Evolutionary conservation across 2,113 vertebrate species (phyloP).

Genomic region (Origma solitaria): DNA sequence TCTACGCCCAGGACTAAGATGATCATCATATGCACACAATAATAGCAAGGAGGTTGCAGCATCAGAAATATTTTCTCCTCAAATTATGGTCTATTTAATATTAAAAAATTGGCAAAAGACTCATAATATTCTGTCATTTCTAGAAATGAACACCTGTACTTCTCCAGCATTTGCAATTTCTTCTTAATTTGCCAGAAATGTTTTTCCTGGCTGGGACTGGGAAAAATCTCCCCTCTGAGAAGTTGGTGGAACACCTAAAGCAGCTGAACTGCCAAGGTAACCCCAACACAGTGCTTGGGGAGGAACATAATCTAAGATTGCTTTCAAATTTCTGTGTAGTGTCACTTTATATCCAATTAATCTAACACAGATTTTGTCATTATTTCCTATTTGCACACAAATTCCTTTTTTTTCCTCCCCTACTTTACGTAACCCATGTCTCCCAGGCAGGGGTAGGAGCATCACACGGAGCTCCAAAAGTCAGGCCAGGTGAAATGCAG

Average conservation of each 20-base stretch:
- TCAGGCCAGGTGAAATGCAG: neutral
- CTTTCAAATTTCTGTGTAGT: neutral
- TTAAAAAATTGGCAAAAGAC: neutral
- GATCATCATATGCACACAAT: accelerated
- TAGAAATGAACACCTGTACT: neutral
- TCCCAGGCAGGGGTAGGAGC: neutral
- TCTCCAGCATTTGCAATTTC: neutral
- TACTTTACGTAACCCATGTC: accelerated
- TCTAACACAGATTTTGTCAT: neutral
- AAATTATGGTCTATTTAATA: neutral
- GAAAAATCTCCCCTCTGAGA: neutral
- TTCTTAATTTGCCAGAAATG: neutral
- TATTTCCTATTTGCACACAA: neutral
- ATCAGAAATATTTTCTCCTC: neutral
- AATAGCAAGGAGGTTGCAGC: neutral
- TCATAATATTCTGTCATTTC: neutral
- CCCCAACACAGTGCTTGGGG: accelerated
- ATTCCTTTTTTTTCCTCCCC: neutral
- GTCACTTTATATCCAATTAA: neutral
- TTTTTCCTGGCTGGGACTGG: neutral
- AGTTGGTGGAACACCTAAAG: neutral
- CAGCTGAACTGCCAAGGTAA: no score
- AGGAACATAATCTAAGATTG: accelerated
- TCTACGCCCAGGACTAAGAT: neutral
- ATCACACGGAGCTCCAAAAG: neutral